Evolutionary conservation across 1,140 invertebrate genomes (phyloP), one percentile per base, ranked within the genome.

Genomic region (Formica exsecta): DNA sequence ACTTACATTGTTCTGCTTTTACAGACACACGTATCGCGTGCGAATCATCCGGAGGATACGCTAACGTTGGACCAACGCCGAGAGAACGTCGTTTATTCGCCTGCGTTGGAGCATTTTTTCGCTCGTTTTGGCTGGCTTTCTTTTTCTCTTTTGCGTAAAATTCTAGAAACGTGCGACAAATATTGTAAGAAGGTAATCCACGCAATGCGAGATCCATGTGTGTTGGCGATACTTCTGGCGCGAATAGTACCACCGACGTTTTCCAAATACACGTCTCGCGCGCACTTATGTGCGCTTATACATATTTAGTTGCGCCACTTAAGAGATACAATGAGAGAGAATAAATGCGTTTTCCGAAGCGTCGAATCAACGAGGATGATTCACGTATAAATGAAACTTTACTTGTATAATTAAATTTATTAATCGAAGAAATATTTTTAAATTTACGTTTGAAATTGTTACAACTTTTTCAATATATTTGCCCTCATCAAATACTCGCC

Each of bases 281-380:
- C 48, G 19, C 57, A 70, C 65, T 70, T 59, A 70, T 19, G 9
- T 38, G 66, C 25, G 22, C 73, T 74, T 51, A 71, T 36, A 61
- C 48, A 77, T 87, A 81, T 79, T 87, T 74, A 44, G 62, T 44
- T 73, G 65, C 87, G 77, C 80, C 66, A 79, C 68, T 90, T 89
- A 87, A 64, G 57, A 66, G 32, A 74, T 44, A 87, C 66, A 89
- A 87, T 64, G 74, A 79, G 51, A 75, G 38, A 71, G 62, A 65
- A 25, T 48, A 54, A 54, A 29, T 51, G 3, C 32, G 62, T 87
- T 84, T 32, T 73, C 65, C 48, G 32, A 73, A 64, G 48, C 41
- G 41, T 57, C 76, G 61, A 22, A n/a, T 29, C 51, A 75, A 75
- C 16, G 13, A 51, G 16, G 16, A 48, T 48, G 16, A 48, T 44